Conservation (phyloP, 2,113 vertebrate species). For the Harpagus bidentatus region DNA sequence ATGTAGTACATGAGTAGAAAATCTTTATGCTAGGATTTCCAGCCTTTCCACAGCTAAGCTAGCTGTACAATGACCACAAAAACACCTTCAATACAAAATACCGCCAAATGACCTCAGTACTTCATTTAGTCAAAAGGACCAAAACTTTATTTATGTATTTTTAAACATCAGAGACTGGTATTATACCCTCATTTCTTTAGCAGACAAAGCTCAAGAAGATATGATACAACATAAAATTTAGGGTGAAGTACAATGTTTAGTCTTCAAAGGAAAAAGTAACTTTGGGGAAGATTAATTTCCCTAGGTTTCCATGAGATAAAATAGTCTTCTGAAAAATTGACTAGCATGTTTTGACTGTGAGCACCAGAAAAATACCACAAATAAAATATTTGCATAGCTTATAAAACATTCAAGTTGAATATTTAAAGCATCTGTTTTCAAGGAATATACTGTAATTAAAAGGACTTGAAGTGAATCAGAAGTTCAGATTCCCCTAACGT, state of each 20-base stretch:
- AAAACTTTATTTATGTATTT: neutral
- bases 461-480: constrained; percentile 65
- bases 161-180: neutral
- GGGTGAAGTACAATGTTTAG: neutral
- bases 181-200: neutral
- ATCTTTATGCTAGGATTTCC: neutral
- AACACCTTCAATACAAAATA: neutral
- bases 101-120: neutral
- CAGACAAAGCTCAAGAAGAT: neutral
- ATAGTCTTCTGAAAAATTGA: constrained; percentile 53
- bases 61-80: neutral
- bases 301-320: constrained; percentile 46
- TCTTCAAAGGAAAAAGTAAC: neutral
- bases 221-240: neutral
- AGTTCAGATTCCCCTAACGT: constrained; percentile 59
- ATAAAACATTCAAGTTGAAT: constrained; percentile 64
- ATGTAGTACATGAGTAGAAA: neutral
- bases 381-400: constrained; percentile 73
- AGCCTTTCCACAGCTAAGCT: neutral
- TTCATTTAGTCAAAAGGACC: neutral
- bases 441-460: constrained; percentile 68
- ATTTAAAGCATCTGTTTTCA: constrained; percentile 74
- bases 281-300: constrained; percentile 5
- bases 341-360: constrained; percentile 58
- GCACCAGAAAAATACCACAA: constrained; percentile 65